Base-by-base conservation (phyloP, 1,140 invertebrate genomes). In the Panulirus ornatus region DNA sequence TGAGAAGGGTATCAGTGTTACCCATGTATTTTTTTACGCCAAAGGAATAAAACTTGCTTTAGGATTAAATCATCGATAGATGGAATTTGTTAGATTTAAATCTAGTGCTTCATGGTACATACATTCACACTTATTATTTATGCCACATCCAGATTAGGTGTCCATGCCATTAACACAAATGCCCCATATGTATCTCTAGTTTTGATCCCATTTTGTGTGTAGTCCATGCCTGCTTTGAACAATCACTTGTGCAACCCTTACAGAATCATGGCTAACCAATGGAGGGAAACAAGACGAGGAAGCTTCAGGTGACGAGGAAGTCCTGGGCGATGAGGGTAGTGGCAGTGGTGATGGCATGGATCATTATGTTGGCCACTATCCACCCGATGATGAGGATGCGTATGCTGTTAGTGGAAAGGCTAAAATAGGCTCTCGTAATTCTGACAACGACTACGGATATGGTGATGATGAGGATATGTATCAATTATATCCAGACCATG, bases 341-440 rank as follows among this genome's bases (percentile, higher is more conserved):
- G 90, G 90, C 40, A 91, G 90, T 73, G 88, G 81, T n/a, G 71
- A 75, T 70, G 78, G 79, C 22, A n/a, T 34, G 19, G 47, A 70
- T 19, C n/a, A 75, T 73, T 75, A 78, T 30, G 36, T 42, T 36
- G 90, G 47, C 34, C 84, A 91, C 34, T 87, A 87, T 66, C 90
- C 90, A 22, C 90, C 90, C 22, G 90, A 91, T 76, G 90, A 91
- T 58, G 90, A 91, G 73, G 90, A 91, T 63, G 90, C 76, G n/a
- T 91, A 91, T 73, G 27, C 71, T 16, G 47, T 36, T 8, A 36
- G 14, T 1, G 58, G 66, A 19, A 73, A 84, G 27, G 71, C n/a
- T 5, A 54, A 81, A 34, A 22, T 19, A 34, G 9, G 42, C 27
- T 51, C 42, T 16, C 34, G 42, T 34, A 71, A 71, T 34, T 14